Evolutionary conservation across 2,888 invertebrate species (phyloP).

Genomic region (Pseudococcus viburni): DNA sequence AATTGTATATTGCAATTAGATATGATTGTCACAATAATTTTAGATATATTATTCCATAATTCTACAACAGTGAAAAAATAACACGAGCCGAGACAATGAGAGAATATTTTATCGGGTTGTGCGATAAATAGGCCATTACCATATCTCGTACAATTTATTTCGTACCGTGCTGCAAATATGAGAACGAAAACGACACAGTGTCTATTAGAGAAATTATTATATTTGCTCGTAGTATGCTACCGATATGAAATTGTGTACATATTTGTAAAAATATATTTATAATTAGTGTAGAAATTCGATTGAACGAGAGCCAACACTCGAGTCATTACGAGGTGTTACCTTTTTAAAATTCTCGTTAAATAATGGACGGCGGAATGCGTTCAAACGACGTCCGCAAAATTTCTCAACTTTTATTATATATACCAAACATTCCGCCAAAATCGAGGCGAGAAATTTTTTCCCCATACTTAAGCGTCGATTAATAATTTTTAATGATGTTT

Average conservation of each 20-base stretch:
- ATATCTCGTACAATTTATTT: background rate
- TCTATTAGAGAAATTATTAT: background rate
- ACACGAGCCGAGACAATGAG: background rate
- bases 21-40: constrained; percentile 13
- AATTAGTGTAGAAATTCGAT: constrained; percentile 36
- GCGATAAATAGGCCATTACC: constrained; percentile 21
- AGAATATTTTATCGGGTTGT: background rate
- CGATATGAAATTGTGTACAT: background rate
- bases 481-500: background rate
- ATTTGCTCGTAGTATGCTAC: background rate
- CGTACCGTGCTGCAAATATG: background rate
- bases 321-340: constrained; percentile 22
- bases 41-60: background rate
- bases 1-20: background rate
- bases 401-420: background rate
- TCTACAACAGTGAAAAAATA: background rate
- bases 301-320: constrained; percentile 28
- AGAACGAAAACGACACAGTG: background rate
- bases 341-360: constrained; percentile 9
- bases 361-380: background rate
- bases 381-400: background rate
- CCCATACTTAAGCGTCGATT: background rate
- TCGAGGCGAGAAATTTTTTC: background rate
- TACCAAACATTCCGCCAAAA: background rate
- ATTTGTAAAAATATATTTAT: constrained; percentile 11